Conservation (phyloP, 2,888 invertebrate species). For the Lasiommata megera region DNA sequence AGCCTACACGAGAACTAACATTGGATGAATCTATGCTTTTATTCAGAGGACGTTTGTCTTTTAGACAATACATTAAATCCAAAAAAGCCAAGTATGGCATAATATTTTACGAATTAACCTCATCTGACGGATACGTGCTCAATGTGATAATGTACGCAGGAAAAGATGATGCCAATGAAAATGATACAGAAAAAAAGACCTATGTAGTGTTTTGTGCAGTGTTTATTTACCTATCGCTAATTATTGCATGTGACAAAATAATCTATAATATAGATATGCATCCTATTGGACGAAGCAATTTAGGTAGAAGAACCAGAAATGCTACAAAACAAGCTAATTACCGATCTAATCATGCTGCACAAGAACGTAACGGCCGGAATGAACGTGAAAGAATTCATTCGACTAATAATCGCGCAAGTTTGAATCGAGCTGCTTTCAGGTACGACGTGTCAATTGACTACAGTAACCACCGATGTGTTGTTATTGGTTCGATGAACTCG, state of each 20-base stretch:
- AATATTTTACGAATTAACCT: too few species aligned
- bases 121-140: too few species aligned
- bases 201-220: too few species aligned
- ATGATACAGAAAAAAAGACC: too few species aligned
- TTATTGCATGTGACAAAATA: constrained; percentile 12
- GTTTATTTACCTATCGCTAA: too few species aligned
- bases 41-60: too few species aligned
- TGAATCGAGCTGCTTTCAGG: constrained; percentile 25
- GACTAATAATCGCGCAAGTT: constrained; percentile 36
- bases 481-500: constrained; percentile 28
- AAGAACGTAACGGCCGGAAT: constrained; percentile 40
- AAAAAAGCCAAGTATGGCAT: too few species aligned
- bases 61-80: too few species aligned
- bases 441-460: constrained; percentile 49
- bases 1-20: too few species aligned
- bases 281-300: constrained; percentile 34
- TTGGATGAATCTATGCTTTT: too few species aligned
- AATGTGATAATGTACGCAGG: too few species aligned
- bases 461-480: constrained; percentile 22
- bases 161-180: too few species aligned
- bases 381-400: constrained; percentile 38
- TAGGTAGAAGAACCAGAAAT: constrained; percentile 42
- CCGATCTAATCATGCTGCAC: constrained; percentile 41
- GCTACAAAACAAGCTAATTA: constrained; percentile 43
- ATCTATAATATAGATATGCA: constrained; percentile 1